phyloP scores from a whole-genome alignment of 1,140 invertebrate species.

The Drosophila baimaii region DNA sequence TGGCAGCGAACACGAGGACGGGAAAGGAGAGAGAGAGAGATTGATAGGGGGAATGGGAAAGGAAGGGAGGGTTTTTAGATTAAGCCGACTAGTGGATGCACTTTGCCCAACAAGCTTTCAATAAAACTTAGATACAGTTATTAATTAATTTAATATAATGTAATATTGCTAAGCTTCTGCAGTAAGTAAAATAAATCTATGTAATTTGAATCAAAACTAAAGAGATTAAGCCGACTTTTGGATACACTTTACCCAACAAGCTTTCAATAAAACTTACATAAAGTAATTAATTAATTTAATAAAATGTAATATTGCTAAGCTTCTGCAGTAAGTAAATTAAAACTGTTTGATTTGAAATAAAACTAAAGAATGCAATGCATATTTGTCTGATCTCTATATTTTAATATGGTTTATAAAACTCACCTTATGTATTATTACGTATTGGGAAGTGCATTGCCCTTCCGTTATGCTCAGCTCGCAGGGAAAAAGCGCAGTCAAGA shows the following conservation, averaged over 20 bases:
- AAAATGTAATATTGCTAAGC: not conserved
- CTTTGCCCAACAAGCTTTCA: not conserved
- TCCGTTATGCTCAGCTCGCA: not conserved
- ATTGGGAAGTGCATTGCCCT: constrained; percentile 20
- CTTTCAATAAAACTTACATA: not conserved
- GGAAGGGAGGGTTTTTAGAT: too few relatives aligned
- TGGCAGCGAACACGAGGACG: constrained; percentile 24
- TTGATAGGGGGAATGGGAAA: not conserved
- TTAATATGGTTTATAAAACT: not conserved
- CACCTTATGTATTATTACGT: too few relatives aligned
- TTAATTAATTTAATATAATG: not conserved
- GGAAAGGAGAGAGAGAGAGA: constrained; percentile 7
- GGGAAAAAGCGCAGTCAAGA: constrained; percentile 38
- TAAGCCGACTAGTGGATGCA: constrained; percentile 15
- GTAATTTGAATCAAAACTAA: too few relatives aligned
- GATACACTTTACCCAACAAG: not conserved
- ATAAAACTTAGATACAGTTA: not conserved
- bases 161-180: too few relatives aligned
- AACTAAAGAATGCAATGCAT: not conserved
- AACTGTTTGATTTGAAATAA: not conserved
- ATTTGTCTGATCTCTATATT: not conserved
- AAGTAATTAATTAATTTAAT: not conserved
- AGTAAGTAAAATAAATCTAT: too few relatives aligned
- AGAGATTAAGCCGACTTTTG: constrained; percentile 2
- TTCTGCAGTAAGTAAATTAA: too few relatives aligned